phyloP scores from a whole-genome alignment of 2,888 invertebrate species.

The Adelognathus sp. region DNA sequence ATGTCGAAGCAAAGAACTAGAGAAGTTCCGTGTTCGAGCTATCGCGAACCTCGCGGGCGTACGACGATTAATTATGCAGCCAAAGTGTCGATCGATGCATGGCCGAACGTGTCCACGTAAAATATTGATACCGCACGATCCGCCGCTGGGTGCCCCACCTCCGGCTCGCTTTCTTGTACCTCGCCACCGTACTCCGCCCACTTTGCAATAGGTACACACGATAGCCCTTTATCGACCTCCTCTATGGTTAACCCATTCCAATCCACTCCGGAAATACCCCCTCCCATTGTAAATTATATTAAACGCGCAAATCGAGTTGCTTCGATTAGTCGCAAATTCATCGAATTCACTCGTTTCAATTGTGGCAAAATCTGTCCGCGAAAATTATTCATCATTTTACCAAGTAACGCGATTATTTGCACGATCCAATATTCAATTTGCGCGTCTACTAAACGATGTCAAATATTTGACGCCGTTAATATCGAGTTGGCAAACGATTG shows the following conservation, averaged over 20 bases:
- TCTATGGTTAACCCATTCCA: neutral
- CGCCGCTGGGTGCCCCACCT: neutral
- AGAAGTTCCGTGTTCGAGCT: conserved; percentile 17
- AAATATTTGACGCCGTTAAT: too few species aligned
- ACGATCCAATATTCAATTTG: too few species aligned
- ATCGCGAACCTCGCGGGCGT: conserved; percentile 5
- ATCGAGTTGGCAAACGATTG: too few species aligned
- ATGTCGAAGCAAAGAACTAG: conserved; percentile 14
- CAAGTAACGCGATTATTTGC: neutral
- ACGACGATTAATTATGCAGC: conserved; percentile 61
- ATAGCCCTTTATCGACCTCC: conserved; percentile 3
- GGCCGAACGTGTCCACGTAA: conserved; percentile 72
- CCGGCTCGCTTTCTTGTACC: neutral
- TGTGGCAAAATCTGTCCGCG: neutral
- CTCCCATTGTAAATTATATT: neutral
- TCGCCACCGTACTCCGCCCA: neutral
- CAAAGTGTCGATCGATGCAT: conserved; percentile 73
- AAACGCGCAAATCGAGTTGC: neutral
- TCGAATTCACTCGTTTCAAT: neutral
- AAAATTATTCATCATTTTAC: neutral
- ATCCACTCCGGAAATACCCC: neutral
- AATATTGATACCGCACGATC: conserved; percentile 74
- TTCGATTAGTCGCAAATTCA: neutral
- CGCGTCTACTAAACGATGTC: too few species aligned
- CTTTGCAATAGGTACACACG: neutral